Evolutionary conservation across 2,888 invertebrate genomes (phyloP), one percentile per base, ranked within the genome.

Genomic region (Cynaeus angustus): DNA sequence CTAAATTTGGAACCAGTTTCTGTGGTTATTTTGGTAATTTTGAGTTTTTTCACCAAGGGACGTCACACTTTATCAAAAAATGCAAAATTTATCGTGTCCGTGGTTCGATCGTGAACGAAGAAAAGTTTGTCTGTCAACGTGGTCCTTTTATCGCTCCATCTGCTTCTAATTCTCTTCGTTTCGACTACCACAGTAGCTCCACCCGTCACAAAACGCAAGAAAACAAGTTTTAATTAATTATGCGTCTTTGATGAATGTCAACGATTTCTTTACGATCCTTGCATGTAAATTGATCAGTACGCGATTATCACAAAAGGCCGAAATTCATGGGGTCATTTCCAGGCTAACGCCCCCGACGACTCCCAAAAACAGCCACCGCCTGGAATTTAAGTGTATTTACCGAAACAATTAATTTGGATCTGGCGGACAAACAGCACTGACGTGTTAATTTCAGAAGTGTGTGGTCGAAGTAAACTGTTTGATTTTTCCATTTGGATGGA

Each of bases 371-470:
- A 21, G 46, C 21, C 46, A 21, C 46, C 21, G 6, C 46, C 41
- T 28, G 50, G 55, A 70, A 66, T 70, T 66, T 62, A 61, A 62
- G 50, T 62, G 62, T 70, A 62, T 70, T 70, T 66, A 56, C 70
- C 3, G 16, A 70, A 66, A 41, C 41, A 67, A 66, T 70, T 67
- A 66, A 66, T 70, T 66, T 70, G 59, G 59, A 66, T 66, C 37
- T 59, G 30, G 33, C 16, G 30, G 46, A 30, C 43, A 33, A 46
- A 46, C 53, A 58, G 6, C 13, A 33, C 14, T 55, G 30, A 70
- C 45, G 70, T 70, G 70, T 67, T 70, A 70, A 70, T 67, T 66
- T 58, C 46, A 16, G 10, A 67, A 67, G 61, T 70, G 70, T 70
- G 62, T 67, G 67, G 70, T 70, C 52, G 37, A 48, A 6, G 48